Conservation (phyloP, 2,888 invertebrate genomes). For the Orchestes rusci region DNA sequence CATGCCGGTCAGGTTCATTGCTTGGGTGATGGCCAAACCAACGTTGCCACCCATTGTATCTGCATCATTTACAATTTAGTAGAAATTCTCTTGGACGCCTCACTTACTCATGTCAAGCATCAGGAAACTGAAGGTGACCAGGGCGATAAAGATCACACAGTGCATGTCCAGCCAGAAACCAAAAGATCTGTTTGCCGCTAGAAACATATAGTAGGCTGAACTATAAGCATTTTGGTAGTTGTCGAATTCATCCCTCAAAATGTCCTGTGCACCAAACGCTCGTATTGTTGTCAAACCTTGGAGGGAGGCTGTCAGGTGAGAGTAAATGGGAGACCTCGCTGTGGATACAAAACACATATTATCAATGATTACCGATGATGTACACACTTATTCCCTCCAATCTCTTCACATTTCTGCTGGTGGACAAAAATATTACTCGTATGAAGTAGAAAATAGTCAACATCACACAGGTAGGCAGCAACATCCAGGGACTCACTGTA, state of each 20-base stretch:
- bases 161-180: constrained; percentile 63
- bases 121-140: constrained; percentile 57
- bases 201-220: constrained; percentile 65
- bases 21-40: constrained; percentile 41
- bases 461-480: constrained; percentile 24
- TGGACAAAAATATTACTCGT: constrained; percentile 25
- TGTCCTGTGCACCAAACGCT: constrained; percentile 58
- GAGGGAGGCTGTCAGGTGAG: constrained; percentile 64
- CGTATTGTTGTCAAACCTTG: constrained; percentile 71
- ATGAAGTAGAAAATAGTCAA: constrained; percentile 25
- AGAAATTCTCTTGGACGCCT: neutral
- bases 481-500: constrained; percentile 28
- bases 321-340: constrained; percentile 74
- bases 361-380: too few species aligned
- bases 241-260: constrained; percentile 56
- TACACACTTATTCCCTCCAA: constrained; percentile 27
- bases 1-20: constrained; percentile 46
- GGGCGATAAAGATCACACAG: constrained; percentile 55
- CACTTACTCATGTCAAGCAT: constrained; percentile 50
- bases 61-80: constrained; percentile 26
- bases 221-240: constrained; percentile 58
- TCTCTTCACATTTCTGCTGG: constrained; percentile 30
- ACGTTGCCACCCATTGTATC: constrained; percentile 40
- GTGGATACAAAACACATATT: too few species aligned
- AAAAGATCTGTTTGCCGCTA: constrained; percentile 57